A percentile compares a stretch with the other conserved stretches of the same genome.
These are phyloP conservation scores for Nemotelus nigrinus DNA, from an alignment of 2,888 invertebrate species.

Conservation along the genomic window DNA sequence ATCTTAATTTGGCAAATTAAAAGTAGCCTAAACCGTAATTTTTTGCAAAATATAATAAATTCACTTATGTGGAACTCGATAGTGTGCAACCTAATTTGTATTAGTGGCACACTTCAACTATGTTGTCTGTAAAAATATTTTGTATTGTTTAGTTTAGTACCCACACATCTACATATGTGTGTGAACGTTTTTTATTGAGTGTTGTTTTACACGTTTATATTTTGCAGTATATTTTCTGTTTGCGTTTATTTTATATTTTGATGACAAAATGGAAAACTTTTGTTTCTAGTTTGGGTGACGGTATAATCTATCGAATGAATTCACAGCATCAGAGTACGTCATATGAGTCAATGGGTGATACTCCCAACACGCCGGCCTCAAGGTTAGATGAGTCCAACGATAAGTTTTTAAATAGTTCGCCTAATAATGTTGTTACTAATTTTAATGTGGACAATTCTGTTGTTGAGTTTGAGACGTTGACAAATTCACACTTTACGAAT, in stretches of 20 bases:
- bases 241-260: slow-evolving; percentile 33
- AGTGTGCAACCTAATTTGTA: too few species aligned
- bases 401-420: slow-evolving; percentile 60
- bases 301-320: slow-evolving; percentile 85
- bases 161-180: too few species aligned
- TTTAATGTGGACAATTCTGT: slow-evolving; percentile 50
- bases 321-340: slow-evolving; percentile 74
- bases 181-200: neutral
- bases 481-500: slow-evolving; percentile 46
- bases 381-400: slow-evolving; percentile 74
- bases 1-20: slow-evolving; percentile 47
- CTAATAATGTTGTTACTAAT: slow-evolving; percentile 47
- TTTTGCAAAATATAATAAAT: neutral
- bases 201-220: slow-evolving; percentile 22
- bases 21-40: slow-evolving; percentile 5
- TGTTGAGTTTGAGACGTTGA: slow-evolving; percentile 47
- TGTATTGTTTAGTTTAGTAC: too few species aligned
- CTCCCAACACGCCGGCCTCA: slow-evolving; percentile 67
- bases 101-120: too few species aligned
- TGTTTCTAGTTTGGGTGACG: slow-evolving; percentile 85
- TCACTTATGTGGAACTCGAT: too few species aligned
- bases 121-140: too few species aligned
- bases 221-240: slow-evolving; percentile 31
- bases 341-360: slow-evolving; percentile 92
- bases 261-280: slow-evolving; percentile 40